Base-by-base conservation (phyloP, 1,140 invertebrate genomes). In the Phocides pigmalion region DNA sequence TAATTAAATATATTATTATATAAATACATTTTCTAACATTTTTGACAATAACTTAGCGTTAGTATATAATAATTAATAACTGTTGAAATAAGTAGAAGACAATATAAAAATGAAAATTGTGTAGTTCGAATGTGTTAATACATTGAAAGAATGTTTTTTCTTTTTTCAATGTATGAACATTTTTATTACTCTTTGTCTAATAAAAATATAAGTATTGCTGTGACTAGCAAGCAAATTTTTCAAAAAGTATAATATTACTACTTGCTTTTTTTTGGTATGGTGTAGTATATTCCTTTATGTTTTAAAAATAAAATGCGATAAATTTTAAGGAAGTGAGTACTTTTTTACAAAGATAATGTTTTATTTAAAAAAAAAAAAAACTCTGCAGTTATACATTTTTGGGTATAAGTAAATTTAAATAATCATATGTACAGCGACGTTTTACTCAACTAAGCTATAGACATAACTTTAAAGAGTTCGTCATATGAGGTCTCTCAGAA, bases 191-290 rank as follows among this genome's bases (percentile, higher is more conserved):
- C 6, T 8, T 28, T 28, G 25, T 28, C 11, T 3, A 42, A 42
- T 39, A 4, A 28, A 51, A 25, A 19, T 49, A 56, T 32, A 42
- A 44, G 20, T 59, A 53, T 4, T 35, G n/a, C 44, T 64, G 47
- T 66, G 68, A 70, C 68, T 70, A 70, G 68, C 8, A 42, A 41
- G n/a, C n/a, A n/a, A n/a, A n/a, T n/a, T n/a, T n/a, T n/a, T n/a
- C n/a, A n/a, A n/a, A n/a, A 4, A 4, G 25, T 28, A 28, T 28
- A 28, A 28, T 28, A 28, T 28, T 28, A 28, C n/a, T n/a, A n/a
- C n/a, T n/a, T n/a, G n/a, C n/a, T n/a, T n/a, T n/a, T n/a, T n/a
- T n/a, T n/a, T n/a, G n/a, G n/a, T n/a, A n/a, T n/a, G n/a, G n/a
- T 28, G 5, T 28, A 8, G 25, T 28, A 28, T 28, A 28, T 28